Percentiles rank a stretch among this genome's conserved stretches.
These are phyloP conservation scores for Podarcis raffonei DNA, from an alignment of 2,113 vertebrate genomes.

Conservation along the genomic window DNA sequence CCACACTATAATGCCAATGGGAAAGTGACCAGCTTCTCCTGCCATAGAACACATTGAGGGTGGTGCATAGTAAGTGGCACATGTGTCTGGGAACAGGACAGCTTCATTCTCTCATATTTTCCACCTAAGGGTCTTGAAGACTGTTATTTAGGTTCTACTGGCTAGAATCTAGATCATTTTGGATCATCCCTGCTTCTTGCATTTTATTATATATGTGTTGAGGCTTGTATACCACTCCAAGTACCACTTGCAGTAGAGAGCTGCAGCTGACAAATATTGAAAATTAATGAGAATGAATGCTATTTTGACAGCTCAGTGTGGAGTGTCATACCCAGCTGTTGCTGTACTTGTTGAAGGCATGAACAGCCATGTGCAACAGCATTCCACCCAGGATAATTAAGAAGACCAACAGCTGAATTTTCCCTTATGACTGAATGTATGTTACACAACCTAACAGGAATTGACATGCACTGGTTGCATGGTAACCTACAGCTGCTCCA, in stretches of 20 bases:
- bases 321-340: not conserved
- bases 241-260: not conserved
- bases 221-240: not conserved
- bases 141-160: not conserved
- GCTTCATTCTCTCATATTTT: not conserved
- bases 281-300: not conserved
- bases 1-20: not conserved
- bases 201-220: not conserved
- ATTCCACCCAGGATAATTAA: constrained; percentile 11
- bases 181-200: not conserved
- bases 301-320: constrained; percentile 9
- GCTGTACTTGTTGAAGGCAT: not conserved
- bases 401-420: constrained; percentile 30
- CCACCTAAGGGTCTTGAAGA: not conserved
- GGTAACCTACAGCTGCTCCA: constrained; percentile 17
- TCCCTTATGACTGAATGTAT: constrained; percentile 24
- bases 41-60: not conserved
- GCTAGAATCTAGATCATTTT: not conserved
- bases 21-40: not conserved
- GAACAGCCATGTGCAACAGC: not conserved
- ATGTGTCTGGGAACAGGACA: not conserved
- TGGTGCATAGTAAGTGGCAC: not conserved
- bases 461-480: constrained; percentile 24
- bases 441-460: constrained; percentile 6
- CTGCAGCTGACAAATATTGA: not conserved